A percentile compares a stretch with the other conserved stretches of the same genome.
These are phyloP conservation scores for Sinhomidia bicolor DNA, from an alignment of 2,888 invertebrate genomes.

Conservation along the genomic window DNA sequence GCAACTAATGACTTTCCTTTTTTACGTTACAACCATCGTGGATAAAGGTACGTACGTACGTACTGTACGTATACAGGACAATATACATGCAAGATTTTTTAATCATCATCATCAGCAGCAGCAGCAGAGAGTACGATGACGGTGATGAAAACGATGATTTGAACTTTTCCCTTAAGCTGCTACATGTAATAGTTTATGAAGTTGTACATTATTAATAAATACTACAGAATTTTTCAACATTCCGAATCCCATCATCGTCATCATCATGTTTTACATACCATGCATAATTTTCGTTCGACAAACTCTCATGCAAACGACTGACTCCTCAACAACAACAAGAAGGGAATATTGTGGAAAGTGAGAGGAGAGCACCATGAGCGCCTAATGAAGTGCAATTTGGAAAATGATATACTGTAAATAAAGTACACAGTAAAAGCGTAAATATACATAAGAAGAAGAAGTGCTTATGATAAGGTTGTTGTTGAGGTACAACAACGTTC, in stretches of 20 bases:
- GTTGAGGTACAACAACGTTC: too few relatives aligned
- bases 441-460: neutral
- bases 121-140: too few relatives aligned
- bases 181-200: neutral
- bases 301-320: neutral
- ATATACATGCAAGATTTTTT: neutral
- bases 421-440: neutral
- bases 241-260: neutral
- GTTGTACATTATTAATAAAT: too few relatives aligned
- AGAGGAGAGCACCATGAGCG: neutral
- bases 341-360: neutral
- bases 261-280: neutral
- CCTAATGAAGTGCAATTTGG: slow-evolving; percentile 47
- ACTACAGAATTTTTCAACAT: neutral
- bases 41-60: too few relatives aligned
- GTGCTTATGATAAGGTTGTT: neutral
- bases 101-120: too few relatives aligned
- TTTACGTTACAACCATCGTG: too few relatives aligned
- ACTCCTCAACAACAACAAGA: neutral
- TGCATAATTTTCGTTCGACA: slow-evolving; percentile 1
- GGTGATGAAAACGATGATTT: slow-evolving; percentile 20
- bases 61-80: neutral
- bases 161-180: slow-evolving; percentile 1
- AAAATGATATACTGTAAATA: slow-evolving; percentile 27
- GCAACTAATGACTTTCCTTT: slow-evolving; percentile 59